Conservation (phyloP, 2,113 vertebrate genomes). For the Loxodonta africana region DNA sequence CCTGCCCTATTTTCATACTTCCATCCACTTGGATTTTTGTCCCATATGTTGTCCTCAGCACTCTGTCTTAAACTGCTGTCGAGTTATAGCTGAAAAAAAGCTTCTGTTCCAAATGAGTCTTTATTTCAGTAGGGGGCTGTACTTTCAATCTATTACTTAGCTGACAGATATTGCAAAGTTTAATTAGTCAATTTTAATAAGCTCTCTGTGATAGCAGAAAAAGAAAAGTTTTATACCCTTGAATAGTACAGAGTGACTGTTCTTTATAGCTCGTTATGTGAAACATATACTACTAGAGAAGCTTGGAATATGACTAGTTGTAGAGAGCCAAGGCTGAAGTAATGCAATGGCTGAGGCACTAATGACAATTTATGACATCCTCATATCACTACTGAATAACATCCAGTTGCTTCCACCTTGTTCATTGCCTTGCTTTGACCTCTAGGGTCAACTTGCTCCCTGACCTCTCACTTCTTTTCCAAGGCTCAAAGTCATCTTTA, state of each 20-base stretch:
- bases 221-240: slow-evolving; percentile 36
- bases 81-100: slow-evolving; percentile 75
- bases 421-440: neutral
- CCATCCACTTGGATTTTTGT: slow-evolving; percentile 77
- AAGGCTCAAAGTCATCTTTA: slow-evolving; percentile 31
- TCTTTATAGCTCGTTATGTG: neutral
- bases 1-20: slow-evolving; percentile 84
- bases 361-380: neutral
- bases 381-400: neutral
- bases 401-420: neutral
- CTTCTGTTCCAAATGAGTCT: slow-evolving; percentile 70
- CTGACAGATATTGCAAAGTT: slow-evolving; percentile 67
- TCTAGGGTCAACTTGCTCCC: neutral
- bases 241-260: neutral
- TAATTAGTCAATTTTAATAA: slow-evolving; percentile 75
- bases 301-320: neutral
- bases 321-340: neutral
- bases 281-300: neutral
- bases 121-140: slow-evolving; percentile 65
- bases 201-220: slow-evolving; percentile 39
- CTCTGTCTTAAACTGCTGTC: slow-evolving; percentile 76
- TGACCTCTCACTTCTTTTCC: neutral
- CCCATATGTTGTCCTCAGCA: slow-evolving; percentile 85
- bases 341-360: neutral
- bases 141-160: slow-evolving; percentile 73